phyloP scores from a whole-genome alignment of 23 tunicate genomes.

The Clavelina lepadiformis region DNA sequence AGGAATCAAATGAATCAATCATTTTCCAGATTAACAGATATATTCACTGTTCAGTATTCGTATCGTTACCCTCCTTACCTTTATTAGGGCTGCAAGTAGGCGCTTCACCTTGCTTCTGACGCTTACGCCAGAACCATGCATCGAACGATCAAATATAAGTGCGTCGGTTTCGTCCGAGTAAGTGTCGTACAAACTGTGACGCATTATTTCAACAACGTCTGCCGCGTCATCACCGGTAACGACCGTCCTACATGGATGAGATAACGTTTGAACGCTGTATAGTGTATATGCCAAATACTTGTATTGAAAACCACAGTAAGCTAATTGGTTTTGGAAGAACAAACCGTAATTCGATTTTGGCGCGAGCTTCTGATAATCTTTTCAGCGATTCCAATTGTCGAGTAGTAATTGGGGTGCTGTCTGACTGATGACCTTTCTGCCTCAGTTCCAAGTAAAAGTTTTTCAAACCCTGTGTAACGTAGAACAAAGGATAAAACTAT shows the following conservation, averaged over 20 bases:
- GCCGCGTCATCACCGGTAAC: constrained; percentile 79
- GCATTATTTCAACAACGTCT: constrained; percentile 90
- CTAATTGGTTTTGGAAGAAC: neutral
- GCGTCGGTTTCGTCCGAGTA: constrained; percentile 59
- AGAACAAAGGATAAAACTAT: neutral
- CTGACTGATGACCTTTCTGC: constrained; percentile 51
- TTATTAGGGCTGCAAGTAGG: constrained; percentile 45
- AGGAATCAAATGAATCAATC: neutral
- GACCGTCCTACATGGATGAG: constrained; percentile 31
- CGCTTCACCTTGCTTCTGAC: constrained; percentile 66
- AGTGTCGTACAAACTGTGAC: constrained; percentile 78
- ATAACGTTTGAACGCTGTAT: neutral
- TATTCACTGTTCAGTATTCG: neutral
- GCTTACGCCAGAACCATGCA: constrained; percentile 92
- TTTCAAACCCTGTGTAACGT: constrained; percentile 73
- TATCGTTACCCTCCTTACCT: constrained; percentile 52
- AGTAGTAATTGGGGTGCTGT: constrained; percentile 91
- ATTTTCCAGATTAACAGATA: neutral
- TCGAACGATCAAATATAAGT: constrained; percentile 60
- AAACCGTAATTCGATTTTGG: constrained; percentile 69
- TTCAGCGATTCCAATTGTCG: constrained; percentile 90
- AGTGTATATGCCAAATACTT: too few relatives aligned
- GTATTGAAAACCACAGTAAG: neutral
- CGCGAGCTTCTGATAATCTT: constrained; percentile 73
- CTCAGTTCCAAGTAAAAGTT: constrained; percentile 77